These are phyloP conservation scores for Periophthalmodon schlosseri DNA, from an alignment of 2,113 vertebrate species.

Conservation along the genomic window DNA sequence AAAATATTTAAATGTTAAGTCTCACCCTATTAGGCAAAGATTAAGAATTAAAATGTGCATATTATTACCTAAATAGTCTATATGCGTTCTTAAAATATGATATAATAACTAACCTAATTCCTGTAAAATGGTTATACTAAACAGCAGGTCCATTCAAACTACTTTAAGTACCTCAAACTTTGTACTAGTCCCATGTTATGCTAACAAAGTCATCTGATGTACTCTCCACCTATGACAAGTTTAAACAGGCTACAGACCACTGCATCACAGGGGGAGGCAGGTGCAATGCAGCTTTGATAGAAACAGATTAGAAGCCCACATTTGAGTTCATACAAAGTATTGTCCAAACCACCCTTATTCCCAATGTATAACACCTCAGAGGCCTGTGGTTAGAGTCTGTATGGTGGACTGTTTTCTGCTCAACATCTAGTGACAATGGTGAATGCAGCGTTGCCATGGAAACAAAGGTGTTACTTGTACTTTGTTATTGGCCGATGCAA, in stretches of 20 bases:
- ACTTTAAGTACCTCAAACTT: too few species aligned
- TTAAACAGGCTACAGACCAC: neutral
- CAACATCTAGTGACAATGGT: conserved; percentile 11
- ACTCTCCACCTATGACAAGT: neutral
- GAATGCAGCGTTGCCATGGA: conserved; percentile 11
- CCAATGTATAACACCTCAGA: neutral
- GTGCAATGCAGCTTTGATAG: neutral
- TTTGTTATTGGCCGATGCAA: conserved; percentile 3
- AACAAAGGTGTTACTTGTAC: conserved; percentile 13
- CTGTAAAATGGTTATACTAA: neutral
- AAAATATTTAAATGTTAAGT: too few species aligned
- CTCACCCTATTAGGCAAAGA: too few species aligned
- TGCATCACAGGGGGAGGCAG: neutral
- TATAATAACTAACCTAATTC: neutral
- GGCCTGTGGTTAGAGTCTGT: neutral
- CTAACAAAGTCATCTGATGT: too few species aligned
- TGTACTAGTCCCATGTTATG: too few species aligned
- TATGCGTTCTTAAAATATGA: too few species aligned
- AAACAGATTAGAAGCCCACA: neutral
- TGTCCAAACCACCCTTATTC: neutral
- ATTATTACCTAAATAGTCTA: too few species aligned
- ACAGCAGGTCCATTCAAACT: neutral
- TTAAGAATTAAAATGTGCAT: too few species aligned
- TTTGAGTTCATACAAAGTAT: neutral
- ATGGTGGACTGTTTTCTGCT: neutral